Evolutionary conservation across 2,113 vertebrate genomes (phyloP), one percentile per base, ranked within the genome.

Genomic region (Ginglymostoma cirratum): DNA sequence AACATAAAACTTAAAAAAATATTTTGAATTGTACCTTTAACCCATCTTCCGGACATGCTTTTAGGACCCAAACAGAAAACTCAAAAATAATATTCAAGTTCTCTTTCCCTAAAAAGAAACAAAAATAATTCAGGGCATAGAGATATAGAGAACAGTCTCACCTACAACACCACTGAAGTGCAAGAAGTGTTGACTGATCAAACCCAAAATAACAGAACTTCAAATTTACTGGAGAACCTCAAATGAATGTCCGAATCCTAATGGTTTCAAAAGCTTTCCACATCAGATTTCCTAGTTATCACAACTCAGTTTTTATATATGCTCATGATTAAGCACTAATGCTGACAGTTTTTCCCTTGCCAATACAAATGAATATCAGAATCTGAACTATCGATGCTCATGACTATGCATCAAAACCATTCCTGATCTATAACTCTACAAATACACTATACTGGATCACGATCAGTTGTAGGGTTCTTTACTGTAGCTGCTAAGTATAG

Each of bases 51-150:
- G 99, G 98, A 96, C 98, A 99, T 92, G 98, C 98, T 97, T 99
- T 98, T 67, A 99, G 97, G 96, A 99, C 99, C 99, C 99, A 99
- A 1, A 98, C 97, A 0, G 99, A 99, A 97, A 99, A 99, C 96
- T 99, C 99, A 97, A 99, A 99, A 83, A 99, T 99, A 95, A 99
- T 98, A 34, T 98, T 98, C 96, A 99, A 97, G 96, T 99, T 99
- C 96, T 99, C 99, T 86, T 97, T 97, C 70, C 99, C 99, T 99
- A 96, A 66, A 66, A 38, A 83, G 4, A 45, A 83, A 45, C 19
- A 93, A 14, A 93, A 93, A 93, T 34, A 93, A 5, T 21, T n/a
- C 34, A 93, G 89, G n/a, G 19, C 65, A 14, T 17, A 90, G 55
- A 34, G 89, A 17, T 38, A 17, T 38, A 7, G 3, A 92, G 30